phyloP scores from a whole-genome alignment of 1,140 invertebrate genomes.

The Melipona quadrifasciata region DNA sequence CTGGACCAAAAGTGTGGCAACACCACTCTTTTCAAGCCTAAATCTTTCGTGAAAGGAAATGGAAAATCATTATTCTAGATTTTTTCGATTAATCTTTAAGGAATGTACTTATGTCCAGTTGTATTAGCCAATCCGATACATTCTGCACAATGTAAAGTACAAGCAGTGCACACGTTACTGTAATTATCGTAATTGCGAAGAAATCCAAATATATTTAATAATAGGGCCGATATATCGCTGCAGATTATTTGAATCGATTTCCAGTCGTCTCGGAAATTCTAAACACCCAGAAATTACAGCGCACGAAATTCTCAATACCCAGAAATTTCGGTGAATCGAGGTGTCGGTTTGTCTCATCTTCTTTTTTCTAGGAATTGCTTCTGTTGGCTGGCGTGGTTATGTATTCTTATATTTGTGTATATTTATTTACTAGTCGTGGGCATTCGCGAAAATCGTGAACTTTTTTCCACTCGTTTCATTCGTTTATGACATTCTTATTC shows the following conservation, averaged over 20 bases:
- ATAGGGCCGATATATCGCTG: background rate
- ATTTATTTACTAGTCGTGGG: background rate
- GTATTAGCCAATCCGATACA: too few species aligned
- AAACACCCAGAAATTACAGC: background rate
- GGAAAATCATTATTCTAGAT: too few species aligned
- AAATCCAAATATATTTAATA: background rate
- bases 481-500: background rate
- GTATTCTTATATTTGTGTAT: slow-evolving; percentile 32
- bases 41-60: too few species aligned
- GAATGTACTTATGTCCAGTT: too few species aligned
- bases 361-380: slow-evolving; percentile 68
- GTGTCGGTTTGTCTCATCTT: slow-evolving; percentile 18
- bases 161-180: background rate
- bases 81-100: too few species aligned
- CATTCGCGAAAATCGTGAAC: background rate
- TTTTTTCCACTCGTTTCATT: background rate
- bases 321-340: background rate
- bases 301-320: background rate
- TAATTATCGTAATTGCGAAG: background rate
- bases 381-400: slow-evolving; percentile 62
- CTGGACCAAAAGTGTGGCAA: too few species aligned
- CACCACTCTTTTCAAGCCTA: too few species aligned
- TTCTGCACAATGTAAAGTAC: too few species aligned
- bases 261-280: background rate
- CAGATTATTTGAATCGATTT: background rate